A percentile compares a stretch with the other conserved stretches of the same genome.
phyloP scores from a whole-genome alignment of 2,113 vertebrate species.

The Thermophis baileyi region DNA sequence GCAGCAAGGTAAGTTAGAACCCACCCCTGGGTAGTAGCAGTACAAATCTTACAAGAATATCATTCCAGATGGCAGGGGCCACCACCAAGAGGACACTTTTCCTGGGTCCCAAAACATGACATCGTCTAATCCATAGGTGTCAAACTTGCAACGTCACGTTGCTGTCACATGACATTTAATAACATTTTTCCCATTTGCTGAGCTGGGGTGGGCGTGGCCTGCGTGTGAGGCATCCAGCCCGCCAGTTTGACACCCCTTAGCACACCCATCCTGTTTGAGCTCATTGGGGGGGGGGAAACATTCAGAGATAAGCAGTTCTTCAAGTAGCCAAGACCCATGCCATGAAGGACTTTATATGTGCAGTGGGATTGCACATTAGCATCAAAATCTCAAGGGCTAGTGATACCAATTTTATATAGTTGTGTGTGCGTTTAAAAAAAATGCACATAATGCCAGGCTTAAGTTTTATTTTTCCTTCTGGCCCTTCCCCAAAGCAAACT shows the following conservation, averaged over 20 bases:
- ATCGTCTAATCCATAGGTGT: neutral
- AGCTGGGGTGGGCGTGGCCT: too few relatives aligned
- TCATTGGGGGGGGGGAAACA: neutral
- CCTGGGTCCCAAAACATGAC: neutral
- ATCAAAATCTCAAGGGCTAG: neutral
- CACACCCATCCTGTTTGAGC: neutral
- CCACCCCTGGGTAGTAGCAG: neutral
- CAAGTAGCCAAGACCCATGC: neutral
- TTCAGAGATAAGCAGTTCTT: neutral
- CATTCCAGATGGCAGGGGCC: neutral
- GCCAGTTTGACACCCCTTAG: neutral
- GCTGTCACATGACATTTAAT: too few relatives aligned
- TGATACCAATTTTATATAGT: neutral
- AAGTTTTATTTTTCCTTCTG: neutral
- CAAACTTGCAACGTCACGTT: too few relatives aligned
- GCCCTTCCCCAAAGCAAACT: neutral
- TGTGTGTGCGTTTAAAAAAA: neutral
- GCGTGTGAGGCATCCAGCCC: too few relatives aligned
- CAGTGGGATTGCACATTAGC: neutral
- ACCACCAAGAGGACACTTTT: neutral
- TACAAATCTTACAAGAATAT: neutral
- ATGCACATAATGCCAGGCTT: neutral
- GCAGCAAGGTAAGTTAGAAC: too few relatives aligned
- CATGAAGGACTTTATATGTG: neutral
- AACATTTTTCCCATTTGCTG: too few relatives aligned